Percentiles rank a stretch among this genome's conserved stretches.
phyloP scores from a whole-genome alignment of 2,797 vertebrate genomes.

The Aerospiza tachiro region DNA sequence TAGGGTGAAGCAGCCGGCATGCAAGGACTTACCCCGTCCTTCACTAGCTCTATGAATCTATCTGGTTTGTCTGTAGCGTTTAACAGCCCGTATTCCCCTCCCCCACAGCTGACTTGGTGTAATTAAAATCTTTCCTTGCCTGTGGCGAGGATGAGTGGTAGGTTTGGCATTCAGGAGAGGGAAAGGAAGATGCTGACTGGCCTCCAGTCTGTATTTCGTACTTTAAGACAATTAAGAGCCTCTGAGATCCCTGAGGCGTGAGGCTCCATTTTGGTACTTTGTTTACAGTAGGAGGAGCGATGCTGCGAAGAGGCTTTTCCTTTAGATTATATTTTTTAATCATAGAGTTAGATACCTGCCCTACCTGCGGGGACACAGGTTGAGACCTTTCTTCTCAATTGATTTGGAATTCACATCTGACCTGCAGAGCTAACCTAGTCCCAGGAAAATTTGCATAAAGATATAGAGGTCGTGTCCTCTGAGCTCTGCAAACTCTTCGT shows the following conservation, averaged over 20 bases:
- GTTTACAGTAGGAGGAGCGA: background rate
- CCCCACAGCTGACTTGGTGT: background rate
- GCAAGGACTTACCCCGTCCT: background rate
- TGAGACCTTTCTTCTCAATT: background rate
- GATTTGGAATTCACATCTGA: background rate
- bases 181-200: too few relatives aligned
- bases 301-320: background rate
- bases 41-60: rapidly evolving
- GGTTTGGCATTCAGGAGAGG: background rate
- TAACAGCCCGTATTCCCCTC: background rate
- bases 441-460: background rate
- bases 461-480: rapidly evolving
- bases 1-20: background rate
- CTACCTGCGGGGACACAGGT: background rate
- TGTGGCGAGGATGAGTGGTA: background rate
- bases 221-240: background rate
- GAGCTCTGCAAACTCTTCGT: background rate
- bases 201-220: background rate
- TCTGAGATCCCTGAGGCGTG: background rate
- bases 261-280: background rate
- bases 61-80: rapidly evolving
- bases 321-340: background rate
- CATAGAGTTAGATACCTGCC: background rate
- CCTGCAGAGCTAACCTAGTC: background rate
- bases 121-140: background rate